These are phyloP conservation scores for Sinodicranocentrus sp. DNA, from an alignment of 2,888 invertebrate genomes.

Conservation along the genomic window DNA sequence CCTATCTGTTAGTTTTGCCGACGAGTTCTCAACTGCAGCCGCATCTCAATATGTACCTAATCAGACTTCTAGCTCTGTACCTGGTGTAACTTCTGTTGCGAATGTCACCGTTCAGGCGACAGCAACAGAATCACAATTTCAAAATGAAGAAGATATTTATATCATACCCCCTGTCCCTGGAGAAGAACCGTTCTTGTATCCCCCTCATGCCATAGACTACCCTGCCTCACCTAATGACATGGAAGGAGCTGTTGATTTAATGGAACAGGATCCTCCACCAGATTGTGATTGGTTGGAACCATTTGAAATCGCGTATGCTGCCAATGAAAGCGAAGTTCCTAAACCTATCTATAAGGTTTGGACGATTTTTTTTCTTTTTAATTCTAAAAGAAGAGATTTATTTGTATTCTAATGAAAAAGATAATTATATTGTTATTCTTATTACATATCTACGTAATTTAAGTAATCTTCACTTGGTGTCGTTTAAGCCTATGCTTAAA, in stretches of 20 bases:
- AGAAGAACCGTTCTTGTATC: conserved; percentile 33
- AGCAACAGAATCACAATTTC: background rate
- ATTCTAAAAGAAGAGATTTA: too few species aligned
- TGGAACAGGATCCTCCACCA: conserved; percentile 51
- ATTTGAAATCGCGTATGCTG: conserved; percentile 35
- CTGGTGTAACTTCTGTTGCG: conserved; percentile 5
- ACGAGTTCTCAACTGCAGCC: too few species aligned
- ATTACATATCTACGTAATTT: too few species aligned
- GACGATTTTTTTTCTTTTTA: too few species aligned
- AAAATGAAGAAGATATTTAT: background rate
- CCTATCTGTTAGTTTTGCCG: too few species aligned
- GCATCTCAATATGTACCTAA: too few species aligned
- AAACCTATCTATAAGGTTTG: too few species aligned
- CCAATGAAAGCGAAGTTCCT: conserved; percentile 19
- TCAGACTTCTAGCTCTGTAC: background rate
- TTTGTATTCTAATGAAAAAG: too few species aligned
- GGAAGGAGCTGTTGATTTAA: conserved; percentile 17
- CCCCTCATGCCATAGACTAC: conserved; percentile 25
- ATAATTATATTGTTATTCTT: too few species aligned
- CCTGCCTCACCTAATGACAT: background rate
- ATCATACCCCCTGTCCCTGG: conserved; percentile 24
- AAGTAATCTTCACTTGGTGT: too few species aligned
- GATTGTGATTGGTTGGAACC: conserved; percentile 54
- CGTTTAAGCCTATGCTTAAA: too few species aligned
- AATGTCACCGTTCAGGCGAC: background rate